Conservation (phyloP, 2,113 vertebrate species). For the Hippolais icterina region DNA sequence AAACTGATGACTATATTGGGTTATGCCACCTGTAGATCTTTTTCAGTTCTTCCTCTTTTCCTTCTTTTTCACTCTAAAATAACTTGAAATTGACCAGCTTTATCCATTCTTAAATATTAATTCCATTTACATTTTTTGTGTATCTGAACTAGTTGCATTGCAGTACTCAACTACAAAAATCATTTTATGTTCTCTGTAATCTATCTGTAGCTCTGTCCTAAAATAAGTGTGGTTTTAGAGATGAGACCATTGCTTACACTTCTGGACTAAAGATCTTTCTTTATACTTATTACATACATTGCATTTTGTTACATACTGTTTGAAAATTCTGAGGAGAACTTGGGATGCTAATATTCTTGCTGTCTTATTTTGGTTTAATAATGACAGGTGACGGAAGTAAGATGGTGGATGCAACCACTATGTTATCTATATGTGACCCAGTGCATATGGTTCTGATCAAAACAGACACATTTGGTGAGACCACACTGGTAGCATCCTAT, state of each 20-base stretch:
- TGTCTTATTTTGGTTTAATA: constrained; percentile 2
- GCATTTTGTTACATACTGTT: background rate
- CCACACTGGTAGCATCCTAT: constrained; percentile 88
- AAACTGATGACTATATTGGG: background rate
- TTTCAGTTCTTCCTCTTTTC: background rate
- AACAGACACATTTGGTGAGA: constrained; percentile 88
- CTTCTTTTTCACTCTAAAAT: background rate
- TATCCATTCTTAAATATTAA: background rate
- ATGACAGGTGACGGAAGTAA: constrained; percentile 86
- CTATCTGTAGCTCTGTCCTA: background rate
- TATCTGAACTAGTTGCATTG: background rate
- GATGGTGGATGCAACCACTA: constrained; percentile 89
- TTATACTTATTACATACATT: background rate
- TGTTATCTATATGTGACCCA: constrained; percentile 94
- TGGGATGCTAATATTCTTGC: background rate
- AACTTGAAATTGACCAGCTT: background rate
- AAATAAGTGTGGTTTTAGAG: background rate
- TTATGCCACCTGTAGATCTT: background rate
- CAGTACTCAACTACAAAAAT: background rate
- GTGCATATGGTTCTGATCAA: constrained; percentile 93
- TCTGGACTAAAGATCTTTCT: background rate
- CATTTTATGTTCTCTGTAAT: background rate
- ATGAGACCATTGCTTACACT: background rate
- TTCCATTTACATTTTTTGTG: background rate
- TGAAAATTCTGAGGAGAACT: background rate